phyloP scores from a whole-genome alignment of 2,888 invertebrate species.

The Caenorhabditis angaria region DNA sequence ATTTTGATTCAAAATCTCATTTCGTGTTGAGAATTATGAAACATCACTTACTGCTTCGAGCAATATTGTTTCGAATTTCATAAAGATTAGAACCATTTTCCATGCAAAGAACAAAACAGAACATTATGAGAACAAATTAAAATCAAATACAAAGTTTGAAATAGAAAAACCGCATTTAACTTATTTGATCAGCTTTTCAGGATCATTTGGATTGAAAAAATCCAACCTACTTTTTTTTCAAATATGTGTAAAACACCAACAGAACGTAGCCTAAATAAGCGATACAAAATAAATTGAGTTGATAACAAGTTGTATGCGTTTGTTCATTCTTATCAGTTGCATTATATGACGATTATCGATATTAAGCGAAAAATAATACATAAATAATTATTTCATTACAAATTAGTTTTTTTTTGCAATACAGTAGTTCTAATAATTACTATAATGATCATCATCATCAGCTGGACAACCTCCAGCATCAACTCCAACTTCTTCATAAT shows the following conservation, averaged over 20 bases:
- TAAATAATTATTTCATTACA: background rate
- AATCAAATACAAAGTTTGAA: too few species aligned
- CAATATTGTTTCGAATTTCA: too few species aligned
- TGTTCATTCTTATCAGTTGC: conserved; percentile 35
- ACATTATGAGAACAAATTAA: too few species aligned
- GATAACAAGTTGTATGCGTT: conserved; percentile 31
- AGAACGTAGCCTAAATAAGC: background rate
- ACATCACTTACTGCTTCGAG: too few species aligned
- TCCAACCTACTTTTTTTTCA: too few species aligned
- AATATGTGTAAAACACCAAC: background rate
- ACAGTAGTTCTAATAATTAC: conserved; percentile 26
- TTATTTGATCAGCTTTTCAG: background rate
- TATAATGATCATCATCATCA: conserved; percentile 52
- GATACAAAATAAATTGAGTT: conserved; percentile 4
- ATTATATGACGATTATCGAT: conserved; percentile 20
- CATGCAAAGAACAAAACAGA: too few species aligned
- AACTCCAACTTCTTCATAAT: conserved; percentile 59
- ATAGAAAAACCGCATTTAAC: too few species aligned
- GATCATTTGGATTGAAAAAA: background rate
- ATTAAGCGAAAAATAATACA: background rate
- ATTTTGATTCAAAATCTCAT: too few species aligned
- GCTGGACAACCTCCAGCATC: conserved; percentile 42
- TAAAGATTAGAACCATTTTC: too few species aligned
- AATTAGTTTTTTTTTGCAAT: background rate
- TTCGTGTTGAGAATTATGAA: too few species aligned